These are phyloP conservation scores for Panagrolaimus sp. DNA, from an alignment of 1,140 invertebrate genomes.

Conservation along the genomic window DNA sequence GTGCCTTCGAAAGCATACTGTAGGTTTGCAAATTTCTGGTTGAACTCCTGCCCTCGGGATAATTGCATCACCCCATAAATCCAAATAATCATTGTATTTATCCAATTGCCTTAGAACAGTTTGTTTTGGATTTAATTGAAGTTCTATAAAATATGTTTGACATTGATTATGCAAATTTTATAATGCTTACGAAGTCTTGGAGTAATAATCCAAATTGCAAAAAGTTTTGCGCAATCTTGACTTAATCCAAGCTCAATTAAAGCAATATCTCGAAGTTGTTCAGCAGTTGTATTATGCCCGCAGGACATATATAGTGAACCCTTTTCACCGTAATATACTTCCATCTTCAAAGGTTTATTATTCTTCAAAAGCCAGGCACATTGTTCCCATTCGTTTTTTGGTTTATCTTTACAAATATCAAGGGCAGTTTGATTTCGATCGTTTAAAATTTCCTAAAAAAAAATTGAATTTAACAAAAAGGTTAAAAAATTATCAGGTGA, in stretches of 20 bases:
- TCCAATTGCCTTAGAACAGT: conserved; percentile 47
- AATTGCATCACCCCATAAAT: conserved; percentile 39
- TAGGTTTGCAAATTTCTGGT: background rate
- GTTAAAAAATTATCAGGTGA: no score
- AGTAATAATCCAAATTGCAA: conserved; percentile 49
- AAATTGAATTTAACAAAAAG: no score
- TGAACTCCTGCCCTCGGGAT: background rate
- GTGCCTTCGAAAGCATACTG: background rate
- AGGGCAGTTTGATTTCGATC: conserved; percentile 46
- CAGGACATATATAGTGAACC: conserved; percentile 44
- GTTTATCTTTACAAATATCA: conserved; percentile 49
- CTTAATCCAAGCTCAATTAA: conserved; percentile 36
- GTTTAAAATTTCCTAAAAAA: conserved; percentile 47
- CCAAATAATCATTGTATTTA: conserved; percentile 49
- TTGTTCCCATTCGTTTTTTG: conserved; percentile 47
- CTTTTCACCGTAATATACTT: conserved; percentile 34
- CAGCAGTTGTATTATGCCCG: conserved; percentile 40
- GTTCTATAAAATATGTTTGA: conserved; percentile 32
- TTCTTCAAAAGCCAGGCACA: conserved; percentile 35
- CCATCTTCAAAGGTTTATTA: conserved; percentile 10
- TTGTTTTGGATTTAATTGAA: conserved; percentile 53
- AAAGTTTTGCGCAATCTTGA: conserved; percentile 33
- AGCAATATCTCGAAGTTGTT: conserved; percentile 42
- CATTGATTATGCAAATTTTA: background rate
- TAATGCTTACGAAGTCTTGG: conserved; percentile 44